Percentiles rank a stretch among this genome's conserved stretches.
These are phyloP conservation scores for Rhyacichthys aspro DNA, from an alignment of 2,797 vertebrate species.

Conservation along the genomic window DNA sequence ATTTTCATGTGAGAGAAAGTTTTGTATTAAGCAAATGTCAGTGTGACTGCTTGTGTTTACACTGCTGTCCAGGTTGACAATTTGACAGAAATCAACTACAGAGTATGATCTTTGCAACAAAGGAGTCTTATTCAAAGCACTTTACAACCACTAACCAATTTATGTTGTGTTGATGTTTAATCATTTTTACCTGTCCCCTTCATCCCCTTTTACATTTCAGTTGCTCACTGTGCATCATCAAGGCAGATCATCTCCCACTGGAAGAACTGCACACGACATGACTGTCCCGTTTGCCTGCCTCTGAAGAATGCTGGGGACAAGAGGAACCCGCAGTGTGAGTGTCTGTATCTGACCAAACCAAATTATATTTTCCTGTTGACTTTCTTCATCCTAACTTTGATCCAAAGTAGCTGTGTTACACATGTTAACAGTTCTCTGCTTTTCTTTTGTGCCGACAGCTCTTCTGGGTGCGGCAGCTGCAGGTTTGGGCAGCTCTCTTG, in stretches of 20 bases:
- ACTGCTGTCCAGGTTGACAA: neutral
- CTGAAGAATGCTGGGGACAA: constrained; percentile 99
- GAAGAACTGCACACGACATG: constrained; percentile 98
- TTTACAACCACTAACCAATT: neutral
- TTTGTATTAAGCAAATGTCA: constrained; percentile 2
- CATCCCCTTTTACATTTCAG: constrained; percentile 45
- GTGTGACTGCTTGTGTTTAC: neutral
- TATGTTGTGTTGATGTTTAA: neutral
- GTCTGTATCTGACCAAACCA: constrained; percentile 77
- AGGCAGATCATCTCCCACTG: constrained; percentile 99
- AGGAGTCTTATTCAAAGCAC: too few relatives aligned
- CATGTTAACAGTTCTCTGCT: neutral
- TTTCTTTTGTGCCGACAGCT: constrained; percentile 74
- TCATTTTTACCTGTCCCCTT: neutral
- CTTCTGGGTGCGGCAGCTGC: constrained; percentile 85
- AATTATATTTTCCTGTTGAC: neutral
- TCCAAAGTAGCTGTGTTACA: neutral
- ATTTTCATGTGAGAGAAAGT: neutral
- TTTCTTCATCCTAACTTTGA: neutral
- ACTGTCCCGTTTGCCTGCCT: constrained; percentile 97
- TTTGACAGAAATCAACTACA: neutral
- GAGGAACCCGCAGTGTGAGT: constrained; percentile 98
- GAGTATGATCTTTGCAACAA: too few relatives aligned
- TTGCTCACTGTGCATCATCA: constrained; percentile 96
- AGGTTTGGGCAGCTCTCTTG: constrained; percentile 86